phyloP scores from a whole-genome alignment of 2,113 vertebrate species.

The Abramis brama region DNA sequence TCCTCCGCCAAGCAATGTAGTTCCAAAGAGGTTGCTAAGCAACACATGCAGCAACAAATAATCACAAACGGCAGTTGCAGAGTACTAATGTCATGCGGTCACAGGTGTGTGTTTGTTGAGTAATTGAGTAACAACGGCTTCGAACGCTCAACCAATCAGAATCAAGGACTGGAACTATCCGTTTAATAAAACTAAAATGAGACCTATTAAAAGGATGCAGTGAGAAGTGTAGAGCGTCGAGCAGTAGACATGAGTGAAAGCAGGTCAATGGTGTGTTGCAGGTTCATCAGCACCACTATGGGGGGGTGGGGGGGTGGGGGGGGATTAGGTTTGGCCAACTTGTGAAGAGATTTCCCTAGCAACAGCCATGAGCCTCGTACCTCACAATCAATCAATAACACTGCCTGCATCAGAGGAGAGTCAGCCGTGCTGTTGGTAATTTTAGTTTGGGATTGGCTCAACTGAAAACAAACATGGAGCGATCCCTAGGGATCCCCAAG shows the following conservation, averaged over 20 bases:
- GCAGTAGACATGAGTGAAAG: neutral
- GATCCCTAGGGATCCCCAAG: neutral
- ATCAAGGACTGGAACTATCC: too few species aligned
- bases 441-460: neutral
- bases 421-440: neutral
- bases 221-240: neutral
- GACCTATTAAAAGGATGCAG: neutral
- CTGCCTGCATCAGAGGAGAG: neutral
- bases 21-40: too few species aligned
- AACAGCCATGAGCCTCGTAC: slow-evolving; percentile 37
- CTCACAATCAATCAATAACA: slow-evolving; percentile 3
- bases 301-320: neutral
- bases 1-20: too few species aligned
- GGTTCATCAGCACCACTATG: neutral
- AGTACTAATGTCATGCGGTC: too few species aligned
- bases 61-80: too few species aligned
- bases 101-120: too few species aligned
- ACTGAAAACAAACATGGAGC: neutral
- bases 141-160: too few species aligned
- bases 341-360: slow-evolving; percentile 44
- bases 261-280: neutral
- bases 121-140: too few species aligned
- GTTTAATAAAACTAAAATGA: too few species aligned
- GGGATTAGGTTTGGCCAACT: neutral
- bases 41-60: too few species aligned